Percentiles rank a stretch among this genome's conserved stretches.
phyloP scores from a whole-genome alignment of 2,888 invertebrate genomes.

The Acleris sparsana region DNA sequence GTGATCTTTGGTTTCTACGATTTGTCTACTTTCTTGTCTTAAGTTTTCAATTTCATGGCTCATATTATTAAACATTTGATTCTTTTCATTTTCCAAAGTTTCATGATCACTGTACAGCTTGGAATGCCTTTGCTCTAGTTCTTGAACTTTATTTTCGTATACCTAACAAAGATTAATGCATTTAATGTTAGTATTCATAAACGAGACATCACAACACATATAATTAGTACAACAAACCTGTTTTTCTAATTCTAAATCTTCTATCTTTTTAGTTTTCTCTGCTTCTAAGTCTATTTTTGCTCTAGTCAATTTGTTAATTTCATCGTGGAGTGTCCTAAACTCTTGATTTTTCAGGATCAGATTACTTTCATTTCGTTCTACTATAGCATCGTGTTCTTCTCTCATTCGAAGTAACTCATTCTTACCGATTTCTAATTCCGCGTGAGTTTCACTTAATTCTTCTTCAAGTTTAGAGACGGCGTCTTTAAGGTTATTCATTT shows the following conservation, averaged over 20 bases:
- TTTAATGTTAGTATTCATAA: conserved; percentile 36
- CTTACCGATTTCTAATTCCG: conserved; percentile 67
- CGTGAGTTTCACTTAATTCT: conserved; percentile 63
- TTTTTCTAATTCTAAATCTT: conserved; percentile 52
- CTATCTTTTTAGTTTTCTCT: conserved; percentile 51
- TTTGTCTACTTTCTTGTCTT: conserved; percentile 48
- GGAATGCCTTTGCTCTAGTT: conserved; percentile 48
- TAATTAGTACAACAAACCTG: conserved; percentile 62
- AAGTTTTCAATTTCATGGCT: conserved; percentile 53
- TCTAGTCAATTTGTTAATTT: conserved; percentile 51
- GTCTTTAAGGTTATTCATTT: conserved; percentile 62
- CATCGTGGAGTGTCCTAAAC: conserved; percentile 56
- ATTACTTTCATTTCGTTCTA: conserved; percentile 54
- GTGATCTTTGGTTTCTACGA: conserved; percentile 51
- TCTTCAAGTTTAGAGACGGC: conserved; percentile 59
- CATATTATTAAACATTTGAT: conserved; percentile 46
- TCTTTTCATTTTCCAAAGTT: conserved; percentile 49
- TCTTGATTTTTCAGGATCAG: conserved; percentile 62
- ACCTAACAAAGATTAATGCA: conserved; percentile 57
- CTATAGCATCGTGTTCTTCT: conserved; percentile 61
- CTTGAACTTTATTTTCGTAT: conserved; percentile 53
- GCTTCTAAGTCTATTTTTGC: conserved; percentile 46
- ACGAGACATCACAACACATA: conserved; percentile 47
- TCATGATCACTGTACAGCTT: conserved; percentile 47
- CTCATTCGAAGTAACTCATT: conserved; percentile 60